Conservation (phyloP, 2,888 invertebrate genomes). For the Operophtera brumata region DNA sequence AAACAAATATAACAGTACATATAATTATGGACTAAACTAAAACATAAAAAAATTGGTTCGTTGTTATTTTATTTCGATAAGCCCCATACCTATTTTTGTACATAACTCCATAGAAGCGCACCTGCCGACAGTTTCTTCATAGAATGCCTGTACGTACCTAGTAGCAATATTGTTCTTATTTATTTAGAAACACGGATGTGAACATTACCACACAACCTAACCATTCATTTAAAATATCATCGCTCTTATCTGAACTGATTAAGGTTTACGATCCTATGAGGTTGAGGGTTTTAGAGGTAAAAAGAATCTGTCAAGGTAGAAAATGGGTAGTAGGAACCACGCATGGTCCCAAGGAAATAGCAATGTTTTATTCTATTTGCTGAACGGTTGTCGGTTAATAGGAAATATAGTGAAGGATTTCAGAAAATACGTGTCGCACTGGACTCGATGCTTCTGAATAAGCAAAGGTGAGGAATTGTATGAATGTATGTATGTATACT, state of each 20-base stretch:
- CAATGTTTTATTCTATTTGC: conserved; percentile 63
- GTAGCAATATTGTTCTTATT: conserved; percentile 58
- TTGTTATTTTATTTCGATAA: too few relatives aligned
- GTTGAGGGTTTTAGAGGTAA: background rate
- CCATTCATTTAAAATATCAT: conserved; percentile 14
- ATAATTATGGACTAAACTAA: too few relatives aligned
- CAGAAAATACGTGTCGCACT: conserved; percentile 32
- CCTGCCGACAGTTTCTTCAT: background rate
- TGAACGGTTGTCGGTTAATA: conserved; percentile 54
- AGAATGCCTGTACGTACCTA: conserved; percentile 9
- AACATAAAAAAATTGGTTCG: too few relatives aligned
- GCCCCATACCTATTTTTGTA: background rate
- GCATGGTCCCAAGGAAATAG: conserved; percentile 60
- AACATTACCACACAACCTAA: conserved; percentile 29
- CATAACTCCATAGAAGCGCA: background rate
- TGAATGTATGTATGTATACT: too few relatives aligned
- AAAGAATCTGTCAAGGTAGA: conserved; percentile 44
- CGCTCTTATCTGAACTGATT: conserved; percentile 6
- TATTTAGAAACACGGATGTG: conserved; percentile 51
- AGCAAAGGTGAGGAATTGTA: too few relatives aligned
- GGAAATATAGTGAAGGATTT: conserved; percentile 50
- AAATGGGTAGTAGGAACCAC: conserved; percentile 52
- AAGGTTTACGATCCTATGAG: conserved; percentile 31
- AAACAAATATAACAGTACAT: too few relatives aligned
- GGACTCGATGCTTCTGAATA: too few relatives aligned